phyloP scores from a whole-genome alignment of 1,140 invertebrate species.

The Meloidogyne exigua region DNA sequence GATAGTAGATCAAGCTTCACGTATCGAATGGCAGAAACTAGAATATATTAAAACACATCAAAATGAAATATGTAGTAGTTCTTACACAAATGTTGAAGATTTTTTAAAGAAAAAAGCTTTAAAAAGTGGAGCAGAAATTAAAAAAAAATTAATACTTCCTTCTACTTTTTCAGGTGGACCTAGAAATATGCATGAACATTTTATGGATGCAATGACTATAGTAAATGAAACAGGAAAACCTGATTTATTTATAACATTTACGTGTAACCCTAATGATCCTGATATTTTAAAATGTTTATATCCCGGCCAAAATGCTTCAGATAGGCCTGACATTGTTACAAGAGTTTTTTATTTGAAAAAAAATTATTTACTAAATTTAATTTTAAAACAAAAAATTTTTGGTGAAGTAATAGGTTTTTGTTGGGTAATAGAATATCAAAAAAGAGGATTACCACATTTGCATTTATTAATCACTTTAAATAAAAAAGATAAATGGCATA shows the following conservation, averaged over 20 bases:
- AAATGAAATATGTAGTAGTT: not conserved
- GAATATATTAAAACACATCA: conserved; percentile 19
- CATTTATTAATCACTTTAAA: too few species aligned
- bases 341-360: too few species aligned
- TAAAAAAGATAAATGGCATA: too few species aligned
- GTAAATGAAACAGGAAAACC: conserved; percentile 20
- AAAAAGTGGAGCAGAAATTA: not conserved
- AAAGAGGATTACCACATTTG: too few species aligned
- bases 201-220: conserved; percentile 22
- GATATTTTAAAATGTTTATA: conserved; percentile 10
- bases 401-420: too few species aligned
- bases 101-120: conserved; percentile 11
- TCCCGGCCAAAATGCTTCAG: not conserved
- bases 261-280: conserved; percentile 10
- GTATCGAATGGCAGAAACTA: conserved; percentile 23
- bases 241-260: conserved; percentile 20
- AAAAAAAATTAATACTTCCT: conserved; percentile 11
- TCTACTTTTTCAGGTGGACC: conserved; percentile 10
- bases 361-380: too few species aligned
- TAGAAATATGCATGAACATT: conserved; percentile 11
- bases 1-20: conserved; percentile 13
- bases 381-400: too few species aligned
- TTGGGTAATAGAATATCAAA: too few species aligned
- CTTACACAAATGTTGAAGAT: conserved; percentile 4
- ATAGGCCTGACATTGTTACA: too few species aligned